Evolutionary conservation across 2,888 invertebrate species (phyloP).

Genomic region (Agrochola lota): DNA sequence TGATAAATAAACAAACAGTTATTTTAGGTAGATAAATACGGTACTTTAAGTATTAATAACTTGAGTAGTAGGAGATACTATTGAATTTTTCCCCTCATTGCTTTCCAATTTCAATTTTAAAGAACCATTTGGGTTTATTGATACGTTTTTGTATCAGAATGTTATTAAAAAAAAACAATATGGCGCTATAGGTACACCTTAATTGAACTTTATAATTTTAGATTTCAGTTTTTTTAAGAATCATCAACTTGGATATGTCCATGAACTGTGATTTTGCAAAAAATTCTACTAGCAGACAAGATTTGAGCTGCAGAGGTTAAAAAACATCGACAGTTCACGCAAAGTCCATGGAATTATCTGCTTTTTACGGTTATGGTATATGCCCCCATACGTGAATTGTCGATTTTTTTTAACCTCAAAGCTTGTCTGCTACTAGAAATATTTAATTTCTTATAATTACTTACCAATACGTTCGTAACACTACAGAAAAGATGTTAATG

Average conservation of each 20-base stretch:
- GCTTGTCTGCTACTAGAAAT: neutral
- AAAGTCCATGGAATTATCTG: too few relatives aligned
- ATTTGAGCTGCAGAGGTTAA: too few relatives aligned
- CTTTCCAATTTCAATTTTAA: neutral
- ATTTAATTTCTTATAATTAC: neutral
- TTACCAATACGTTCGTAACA: neutral
- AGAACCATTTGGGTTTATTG: neutral
- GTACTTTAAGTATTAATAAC: neutral
- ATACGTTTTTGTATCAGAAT: neutral
- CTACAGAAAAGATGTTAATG: neutral
- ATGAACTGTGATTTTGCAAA: neutral
- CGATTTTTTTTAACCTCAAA: neutral
- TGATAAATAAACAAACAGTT: slow-evolving; percentile 51
- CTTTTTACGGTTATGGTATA: too few relatives aligned
- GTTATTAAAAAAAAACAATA: slow-evolving; percentile 5
- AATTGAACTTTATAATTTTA: neutral
- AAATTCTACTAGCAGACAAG: too few relatives aligned
- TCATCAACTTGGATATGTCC: neutral
- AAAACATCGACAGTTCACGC: too few relatives aligned
- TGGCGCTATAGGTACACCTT: too few relatives aligned
- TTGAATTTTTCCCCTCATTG: neutral
- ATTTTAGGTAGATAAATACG: neutral
- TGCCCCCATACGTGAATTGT: neutral
- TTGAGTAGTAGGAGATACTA: neutral
- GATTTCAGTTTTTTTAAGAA: neutral